Evolutionary conservation across 30 jellyfish, hydroid and myxozoan species (phyloP), one percentile per base, ranked within the genome.

Genomic region (Phacellophora camtschatica): DNA sequence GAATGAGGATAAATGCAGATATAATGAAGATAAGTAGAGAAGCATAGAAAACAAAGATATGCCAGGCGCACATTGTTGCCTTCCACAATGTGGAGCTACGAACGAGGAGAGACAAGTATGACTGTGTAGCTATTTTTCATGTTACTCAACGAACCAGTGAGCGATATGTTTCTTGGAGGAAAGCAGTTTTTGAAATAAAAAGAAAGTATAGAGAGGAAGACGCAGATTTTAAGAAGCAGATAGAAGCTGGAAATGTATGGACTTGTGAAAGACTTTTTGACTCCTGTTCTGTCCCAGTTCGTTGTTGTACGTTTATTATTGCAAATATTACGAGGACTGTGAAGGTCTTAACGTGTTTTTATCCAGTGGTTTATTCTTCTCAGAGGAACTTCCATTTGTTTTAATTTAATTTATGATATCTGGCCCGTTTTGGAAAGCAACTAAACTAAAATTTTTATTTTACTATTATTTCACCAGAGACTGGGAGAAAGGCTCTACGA

Each of bases 41-140:
- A 15, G 1, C 19, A 63, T 27, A 10, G 66, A 32, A 4, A 1
- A 20, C 3, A 16, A 63, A 18, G 33, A 22, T n/a, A 50, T 73
- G 74, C 87, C 87, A 32, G 87, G 87, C 12, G 75, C 87, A 33
- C 25, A 48, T 54, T 73, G 87, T 36, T 43, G 77, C 0, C 55
- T 51, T 27, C 75, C 87, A 27, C 87, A 73, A 37, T 50, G 87
- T 73, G 87, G 87, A 28, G 36, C 87, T 19, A 46, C 70, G 27
- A 45, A 46, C 70, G 27, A 18, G 87, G 80, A 73, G 80, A 73
- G 75, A 54, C 55, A 55, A 55, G 80, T 55, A 73, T 54, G 77
- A 55, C 9, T 24, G 75, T 27, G 77, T 73, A 4, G 87, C 77
- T 35, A 49, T 73, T 34, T 73, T 73, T 48, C 74, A 55, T 31